Evolutionary conservation across 2,113 vertebrate species (phyloP).

Genomic region (Brachirus orientalis): DNA sequence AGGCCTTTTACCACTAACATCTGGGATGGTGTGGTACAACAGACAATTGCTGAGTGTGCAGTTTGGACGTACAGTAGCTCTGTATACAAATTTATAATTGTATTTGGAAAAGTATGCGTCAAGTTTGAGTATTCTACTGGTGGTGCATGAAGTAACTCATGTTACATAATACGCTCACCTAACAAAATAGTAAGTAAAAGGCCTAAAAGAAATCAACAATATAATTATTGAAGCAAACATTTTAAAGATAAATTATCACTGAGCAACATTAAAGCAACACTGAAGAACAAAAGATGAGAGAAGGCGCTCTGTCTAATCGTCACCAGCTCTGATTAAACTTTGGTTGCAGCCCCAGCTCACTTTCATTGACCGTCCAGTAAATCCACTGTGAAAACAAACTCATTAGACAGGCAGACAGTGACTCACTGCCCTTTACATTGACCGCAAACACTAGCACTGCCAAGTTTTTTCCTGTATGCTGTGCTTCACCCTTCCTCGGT

Average conservation of each 20-base stretch:
- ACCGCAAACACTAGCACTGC: conserved; percentile 22
- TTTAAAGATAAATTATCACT: conserved; percentile 19
- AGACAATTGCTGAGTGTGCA: too few species aligned
- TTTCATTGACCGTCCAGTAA: conserved; percentile 51
- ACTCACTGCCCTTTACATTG: conserved; percentile 47
- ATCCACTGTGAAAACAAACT: conserved; percentile 59
- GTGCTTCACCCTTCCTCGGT: conserved; percentile 53
- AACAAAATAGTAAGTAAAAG: too few species aligned
- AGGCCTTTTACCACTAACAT: too few species aligned
- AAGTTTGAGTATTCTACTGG: too few species aligned
- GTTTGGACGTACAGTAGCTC: too few species aligned
- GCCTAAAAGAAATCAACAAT: neutral
- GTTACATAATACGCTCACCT: neutral
- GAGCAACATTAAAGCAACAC: conserved; percentile 44
- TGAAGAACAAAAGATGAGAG: conserved; percentile 40
- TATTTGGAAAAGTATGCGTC: too few species aligned
- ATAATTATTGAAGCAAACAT: conserved; percentile 3
- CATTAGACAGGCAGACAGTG: conserved; percentile 38
- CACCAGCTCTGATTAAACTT: conserved; percentile 31
- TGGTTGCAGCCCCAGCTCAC: conserved; percentile 50
- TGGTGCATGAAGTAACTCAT: too few species aligned
- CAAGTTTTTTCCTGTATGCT: conserved; percentile 47
- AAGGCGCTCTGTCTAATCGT: conserved; percentile 45
- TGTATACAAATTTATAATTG: too few species aligned
- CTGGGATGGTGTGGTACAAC: too few species aligned